Evolutionary conservation across 2,888 invertebrate genomes (phyloP), one percentile per base, ranked within the genome.

Genomic region (Hanleya hanleyi): DNA sequence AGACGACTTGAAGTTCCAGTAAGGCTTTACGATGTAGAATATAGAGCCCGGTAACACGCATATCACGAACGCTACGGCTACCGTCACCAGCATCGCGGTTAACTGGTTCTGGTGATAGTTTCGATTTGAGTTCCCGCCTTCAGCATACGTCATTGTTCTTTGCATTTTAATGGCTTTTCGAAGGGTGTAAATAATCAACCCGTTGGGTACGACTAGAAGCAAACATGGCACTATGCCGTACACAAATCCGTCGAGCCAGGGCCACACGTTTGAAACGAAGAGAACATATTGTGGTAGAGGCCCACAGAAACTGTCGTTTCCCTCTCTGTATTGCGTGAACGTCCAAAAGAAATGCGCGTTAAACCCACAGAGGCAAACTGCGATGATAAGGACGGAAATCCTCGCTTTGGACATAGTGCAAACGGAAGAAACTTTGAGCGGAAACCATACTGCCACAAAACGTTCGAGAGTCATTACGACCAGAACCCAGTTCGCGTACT

Each of bases 401-500:
- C 73, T 64, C 0, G 84, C 80, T 18, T 78, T 77, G n/a, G 69
- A 68, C 36, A 76, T 76, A 1, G 84, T 82, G 69, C 84, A 84
- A 26, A 84, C 66, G 1, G 73, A 73, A 49, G 77, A 82, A 0
- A 87, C 84, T 65, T 81, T 78, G 9, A 86, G 78, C 0, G 88
- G 88, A 47, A 84, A 83, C 81, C 82, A 84, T n/a, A 88, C 84
- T 22, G 87, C 88, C 12, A 86, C 73, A 67, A 85, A 84, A 0
- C 88, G 79, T 70, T 88, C 88, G 3, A 82, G 68, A 12, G 86
- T 86, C 83, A 88, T 84, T 15, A 80, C 78, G 6, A 87, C 88
- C 9, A 88, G 74, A 15, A 86, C 76, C 88, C 88, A 88, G 74
- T 85, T 86, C 26, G 86, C 79, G 67, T 81, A 85, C 71, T 81